These are phyloP conservation scores for Cygnus atratus DNA, from an alignment of 2,113 vertebrate species.

Conservation along the genomic window DNA sequence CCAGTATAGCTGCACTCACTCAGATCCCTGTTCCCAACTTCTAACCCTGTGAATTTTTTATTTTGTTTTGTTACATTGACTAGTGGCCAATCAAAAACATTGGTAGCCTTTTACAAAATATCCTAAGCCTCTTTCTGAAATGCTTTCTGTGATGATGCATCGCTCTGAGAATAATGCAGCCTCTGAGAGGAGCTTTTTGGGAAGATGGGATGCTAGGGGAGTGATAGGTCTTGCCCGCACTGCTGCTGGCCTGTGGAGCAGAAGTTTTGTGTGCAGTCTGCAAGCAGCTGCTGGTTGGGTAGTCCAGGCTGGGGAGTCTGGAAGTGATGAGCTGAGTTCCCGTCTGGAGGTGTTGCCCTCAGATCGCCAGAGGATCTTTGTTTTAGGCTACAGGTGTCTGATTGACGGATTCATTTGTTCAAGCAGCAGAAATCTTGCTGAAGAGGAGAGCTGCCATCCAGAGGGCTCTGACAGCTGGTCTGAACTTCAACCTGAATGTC, in stretches of 20 bases:
- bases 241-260: conserved; percentile 12
- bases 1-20: conserved; percentile 63
- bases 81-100: conserved; percentile 29
- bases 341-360: not conserved
- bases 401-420: not conserved
- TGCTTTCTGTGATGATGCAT: conserved; percentile 57
- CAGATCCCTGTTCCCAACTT: conserved; percentile 32
- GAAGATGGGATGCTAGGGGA: conserved; percentile 25
- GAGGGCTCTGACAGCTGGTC: not conserved
- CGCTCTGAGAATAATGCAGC: conserved; percentile 1
- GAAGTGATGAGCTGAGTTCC: not conserved
- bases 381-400: not conserved
- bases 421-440: not conserved
- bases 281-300: conserved; percentile 33
- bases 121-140: conserved; percentile 52
- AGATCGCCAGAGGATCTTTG: not conserved
- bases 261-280: conserved; percentile 1
- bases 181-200: conserved; percentile 6
- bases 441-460: not conserved
- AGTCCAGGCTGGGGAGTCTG: conserved; percentile 11
- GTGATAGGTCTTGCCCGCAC: not conserved
- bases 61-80: conserved; percentile 16
- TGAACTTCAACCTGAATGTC: not conserved
- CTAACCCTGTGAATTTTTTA: conserved; percentile 36
- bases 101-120: conserved; percentile 50